Evolutionary conservation across 2,888 invertebrate genomes (phyloP), one percentile per base, ranked within the genome.

Genomic region (Seira ritae): DNA sequence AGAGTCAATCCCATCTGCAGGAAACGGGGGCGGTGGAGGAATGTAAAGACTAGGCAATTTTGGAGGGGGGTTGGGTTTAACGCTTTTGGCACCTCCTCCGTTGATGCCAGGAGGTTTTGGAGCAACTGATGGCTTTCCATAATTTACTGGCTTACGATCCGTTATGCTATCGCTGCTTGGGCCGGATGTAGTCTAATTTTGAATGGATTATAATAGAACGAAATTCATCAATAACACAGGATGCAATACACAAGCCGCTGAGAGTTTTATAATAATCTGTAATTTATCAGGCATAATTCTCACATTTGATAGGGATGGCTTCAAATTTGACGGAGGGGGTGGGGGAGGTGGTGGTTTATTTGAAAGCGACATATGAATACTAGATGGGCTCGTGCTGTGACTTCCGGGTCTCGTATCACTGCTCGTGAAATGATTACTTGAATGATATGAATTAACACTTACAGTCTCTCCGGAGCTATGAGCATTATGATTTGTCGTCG

Each of bases 41-140:
- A 87, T 88, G 85, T 84, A 84, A 4, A 88, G 81, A 83, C 65
- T 80, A 65, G 86, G 84, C 66, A 87, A 70, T 71, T 89, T 89
- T 19, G 87, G 87, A 76, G 89, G 89, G 8, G 87, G 87, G 62
- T 86, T 84, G 1, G 88, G 88, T 37, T 88, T 88, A 46, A 81
- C n/a, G n/a, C 84, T 80, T 67, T 85, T 86, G 17, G 75, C 46
- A 20, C 80, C 80, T 31, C 77, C 80, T 31, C 77, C 80, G 62
- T 83, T 86, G 68, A 93, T 89, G 88, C 92, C 92, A 8, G 96
- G 96, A 22, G 96, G 96, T 91, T 96, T 96, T 0, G 96, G 96
- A 24, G 96, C 96, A 87, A 96, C 91, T 91, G 95, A 93, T 22
- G 96, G 96, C 91, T 96, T 97, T 73, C 96, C 96, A 92, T 94